These are phyloP conservation scores for Synodontis membranacea DNA, from an alignment of 2,113 vertebrate genomes.

Conservation along the genomic window DNA sequence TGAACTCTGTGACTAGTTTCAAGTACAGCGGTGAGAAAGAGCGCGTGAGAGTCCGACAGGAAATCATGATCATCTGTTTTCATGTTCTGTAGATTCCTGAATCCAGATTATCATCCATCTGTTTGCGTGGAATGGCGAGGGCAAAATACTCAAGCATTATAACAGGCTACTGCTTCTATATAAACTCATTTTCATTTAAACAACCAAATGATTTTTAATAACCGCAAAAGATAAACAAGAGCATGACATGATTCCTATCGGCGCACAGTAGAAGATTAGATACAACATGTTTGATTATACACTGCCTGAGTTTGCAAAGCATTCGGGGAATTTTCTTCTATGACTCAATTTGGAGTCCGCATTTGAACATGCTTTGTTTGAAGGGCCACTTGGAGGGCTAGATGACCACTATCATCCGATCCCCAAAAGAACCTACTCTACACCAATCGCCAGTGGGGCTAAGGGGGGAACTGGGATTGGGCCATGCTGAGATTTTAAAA, in stretches of 20 bases:
- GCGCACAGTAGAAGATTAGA: not conserved
- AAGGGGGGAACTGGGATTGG: too few relatives aligned
- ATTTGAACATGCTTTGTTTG: too few relatives aligned
- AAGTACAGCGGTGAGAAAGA: not conserved
- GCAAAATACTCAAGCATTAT: not conserved
- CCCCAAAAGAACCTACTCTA: too few relatives aligned
- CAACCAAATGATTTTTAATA: not conserved
- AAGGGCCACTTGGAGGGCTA: too few relatives aligned
- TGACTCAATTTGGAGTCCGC: too few relatives aligned
- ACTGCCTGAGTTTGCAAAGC: too few relatives aligned
- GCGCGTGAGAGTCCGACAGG: not conserved
- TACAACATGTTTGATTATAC: not conserved
- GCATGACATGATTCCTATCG: not conserved
- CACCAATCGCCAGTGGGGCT: too few relatives aligned
- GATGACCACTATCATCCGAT: too few relatives aligned
- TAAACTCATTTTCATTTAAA: not conserved
- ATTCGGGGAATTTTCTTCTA: too few relatives aligned
- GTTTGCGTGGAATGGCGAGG: not conserved
- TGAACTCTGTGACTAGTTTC: not conserved
- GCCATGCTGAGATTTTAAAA: too few relatives aligned
- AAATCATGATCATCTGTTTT: not conserved
- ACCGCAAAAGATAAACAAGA: not conserved
- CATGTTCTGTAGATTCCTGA: not conserved
- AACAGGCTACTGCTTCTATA: not conserved
- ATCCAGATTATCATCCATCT: constrained; percentile 8